These are phyloP conservation scores for Chromobotia macracanthus DNA, from an alignment of 2,797 vertebrate species.

Conservation along the genomic window DNA sequence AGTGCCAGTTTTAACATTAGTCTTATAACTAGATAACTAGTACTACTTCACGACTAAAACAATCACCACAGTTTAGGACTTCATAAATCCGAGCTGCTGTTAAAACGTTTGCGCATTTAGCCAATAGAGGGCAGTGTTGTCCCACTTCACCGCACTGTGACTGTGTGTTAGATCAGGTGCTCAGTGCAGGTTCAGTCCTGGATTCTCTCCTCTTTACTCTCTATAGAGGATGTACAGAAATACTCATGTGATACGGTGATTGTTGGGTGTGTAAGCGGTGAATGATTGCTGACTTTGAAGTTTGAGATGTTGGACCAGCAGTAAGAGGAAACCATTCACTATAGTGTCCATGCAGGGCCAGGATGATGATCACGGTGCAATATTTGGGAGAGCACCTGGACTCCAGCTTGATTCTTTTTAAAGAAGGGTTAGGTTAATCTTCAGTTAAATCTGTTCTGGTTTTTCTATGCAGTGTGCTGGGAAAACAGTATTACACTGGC, in stretches of 20 bases:
- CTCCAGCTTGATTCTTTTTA: no score
- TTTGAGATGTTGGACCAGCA: not conserved
- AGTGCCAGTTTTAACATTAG: not conserved
- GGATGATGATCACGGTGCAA: slow-evolving; percentile 12
- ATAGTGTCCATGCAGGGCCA: not conserved
- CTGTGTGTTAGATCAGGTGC: no score
- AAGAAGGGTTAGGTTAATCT: no score
- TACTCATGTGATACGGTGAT: no score
- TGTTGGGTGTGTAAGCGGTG: not conserved
- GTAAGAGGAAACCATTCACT: slow-evolving; percentile 9
- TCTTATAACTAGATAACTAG: not conserved
- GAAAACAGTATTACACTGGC: no score
- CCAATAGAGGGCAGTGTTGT: slow-evolving; percentile 25
- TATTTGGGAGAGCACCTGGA: slow-evolving; percentile 8
- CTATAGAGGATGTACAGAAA: not conserved
- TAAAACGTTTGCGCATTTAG: not conserved
- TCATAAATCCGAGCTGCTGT: not conserved
- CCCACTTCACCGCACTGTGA: no score
- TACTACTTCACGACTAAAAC: not conserved
- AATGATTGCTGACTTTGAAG: not conserved
- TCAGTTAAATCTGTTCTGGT: no score
- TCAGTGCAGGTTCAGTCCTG: no score
- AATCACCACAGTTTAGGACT: not conserved
- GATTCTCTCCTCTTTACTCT: no score
- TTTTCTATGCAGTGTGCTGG: no score